Base-by-base conservation (phyloP, 1,140 invertebrate species). In the Leptinotarsa texana region DNA sequence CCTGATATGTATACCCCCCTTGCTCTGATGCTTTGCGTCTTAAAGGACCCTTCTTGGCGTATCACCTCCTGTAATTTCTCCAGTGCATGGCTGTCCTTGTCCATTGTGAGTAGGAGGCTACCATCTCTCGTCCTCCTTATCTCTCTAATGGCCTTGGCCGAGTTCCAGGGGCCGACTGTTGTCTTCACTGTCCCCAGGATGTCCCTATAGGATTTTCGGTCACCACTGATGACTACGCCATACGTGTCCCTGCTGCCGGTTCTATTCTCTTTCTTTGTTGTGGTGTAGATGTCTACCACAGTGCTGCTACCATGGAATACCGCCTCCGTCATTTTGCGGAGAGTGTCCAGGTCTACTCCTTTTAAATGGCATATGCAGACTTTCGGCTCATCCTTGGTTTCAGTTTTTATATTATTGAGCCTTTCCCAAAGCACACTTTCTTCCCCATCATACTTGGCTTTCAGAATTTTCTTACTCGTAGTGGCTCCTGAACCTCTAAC, bases 301-400 rank as follows among this genome's bases (percentile, higher is more conserved):
- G 51, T 72, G 15, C 18, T 13, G 13, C 11, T 13, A 4, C 27
- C 62, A 22, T 63, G 57, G 61, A 72, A 72, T 18, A 63, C 63
- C 5, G 61, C 71, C 27, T 72, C 71, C 27, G 42, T 42, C 71
- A 72, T 72, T 63, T 72, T 72, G n/a, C 62, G 18, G n/a, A 72
- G 17, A 13, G n/a, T 27, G n/a, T 71, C 49, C 3, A 57, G 17
- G 22, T 15, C 11, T 42, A 57, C 13, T 49, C 8, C 42, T 49
- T n/a, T 71, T 61, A 71, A 13, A 17, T 71, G 63, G 65, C 69
- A 65, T 18, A 51, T 51, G 13, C 51, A 18, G 11, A 68, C 65
- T 68, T 49, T 24, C 13, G 13, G 13, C n/a, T 67, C 33, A n/a
- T 48, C 22, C 21, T 49, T 15, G 13, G 42, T 27, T 57, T 69